These are phyloP conservation scores for Piezodorus guildinii DNA, from an alignment of 1,140 invertebrate genomes.

Conservation along the genomic window DNA sequence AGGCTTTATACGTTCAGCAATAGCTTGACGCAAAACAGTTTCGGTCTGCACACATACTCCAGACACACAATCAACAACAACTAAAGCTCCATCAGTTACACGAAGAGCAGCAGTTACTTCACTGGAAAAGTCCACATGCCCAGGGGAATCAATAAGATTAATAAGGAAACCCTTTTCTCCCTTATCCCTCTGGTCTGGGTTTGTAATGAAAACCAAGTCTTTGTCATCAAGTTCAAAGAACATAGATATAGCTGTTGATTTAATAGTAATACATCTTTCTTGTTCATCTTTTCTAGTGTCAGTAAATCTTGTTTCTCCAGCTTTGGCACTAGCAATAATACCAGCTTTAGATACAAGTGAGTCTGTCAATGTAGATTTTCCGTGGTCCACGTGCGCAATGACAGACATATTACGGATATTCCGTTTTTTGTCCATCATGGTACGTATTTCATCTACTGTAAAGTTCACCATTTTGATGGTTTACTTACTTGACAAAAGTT, in stretches of 20 bases:
- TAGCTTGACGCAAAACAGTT: conserved; percentile 96
- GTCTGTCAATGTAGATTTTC: conserved; percentile 98
- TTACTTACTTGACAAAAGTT: too few relatives aligned
- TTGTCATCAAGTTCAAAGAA: conserved; percentile 91
- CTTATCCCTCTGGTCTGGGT: conserved; percentile 78
- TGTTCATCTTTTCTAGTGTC: conserved; percentile 99
- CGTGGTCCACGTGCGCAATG: conserved; percentile 99
- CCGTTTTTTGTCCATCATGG: conserved; percentile 98
- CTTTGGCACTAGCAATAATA: conserved; percentile 96
- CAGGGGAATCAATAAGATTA: conserved; percentile 97
- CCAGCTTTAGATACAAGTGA: conserved; percentile 98
- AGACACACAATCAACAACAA: conserved; percentile 99
- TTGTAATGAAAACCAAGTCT: conserved; percentile 83
- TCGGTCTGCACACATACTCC: conserved; percentile 99
- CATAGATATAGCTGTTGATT: conserved; percentile 98
- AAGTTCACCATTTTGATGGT: conserved; percentile 76
- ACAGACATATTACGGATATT: conserved; percentile 99
- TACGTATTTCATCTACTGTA: conserved; percentile 98
- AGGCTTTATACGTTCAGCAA: conserved; percentile 97
- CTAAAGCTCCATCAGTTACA: conserved; percentile 97
- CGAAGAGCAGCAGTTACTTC: conserved; percentile 97
- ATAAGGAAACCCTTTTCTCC: conserved; percentile 92
- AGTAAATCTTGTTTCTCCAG: conserved; percentile 97
- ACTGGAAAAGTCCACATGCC: conserved; percentile 98
- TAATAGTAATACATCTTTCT: conserved; percentile 99